Evolutionary conservation across 2,888 invertebrate species (phyloP).

Genomic region (Monopis laevigella): DNA sequence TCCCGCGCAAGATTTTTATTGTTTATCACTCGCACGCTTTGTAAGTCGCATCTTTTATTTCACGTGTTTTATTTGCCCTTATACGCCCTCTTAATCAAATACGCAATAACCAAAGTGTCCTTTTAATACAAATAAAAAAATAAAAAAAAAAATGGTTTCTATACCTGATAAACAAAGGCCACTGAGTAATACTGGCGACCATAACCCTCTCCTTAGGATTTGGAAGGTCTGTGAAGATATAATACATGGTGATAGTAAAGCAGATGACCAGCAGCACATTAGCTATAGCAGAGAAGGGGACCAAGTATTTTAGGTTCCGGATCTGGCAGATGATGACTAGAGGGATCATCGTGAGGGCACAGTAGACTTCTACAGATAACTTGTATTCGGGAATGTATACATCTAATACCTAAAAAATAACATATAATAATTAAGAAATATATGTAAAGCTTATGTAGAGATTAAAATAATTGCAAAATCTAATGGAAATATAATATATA

Average conservation of each 20-base stretch:
- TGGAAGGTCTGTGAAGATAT: constrained; percentile 71
- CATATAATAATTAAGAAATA: too few relatives aligned
- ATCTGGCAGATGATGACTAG: constrained; percentile 77
- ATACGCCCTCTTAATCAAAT: too few relatives aligned
- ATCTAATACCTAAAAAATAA: constrained; percentile 56
- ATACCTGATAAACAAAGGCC: constrained; percentile 88
- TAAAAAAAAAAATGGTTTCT: too few relatives aligned
- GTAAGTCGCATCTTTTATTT: too few relatives aligned
- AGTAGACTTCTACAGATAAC: constrained; percentile 70
- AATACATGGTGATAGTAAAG: constrained; percentile 83
- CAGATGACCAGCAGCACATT: constrained; percentile 82
- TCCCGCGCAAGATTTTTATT: too few relatives aligned
- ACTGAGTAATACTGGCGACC: constrained; percentile 60
- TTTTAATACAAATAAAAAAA: too few relatives aligned
- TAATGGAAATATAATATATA: too few relatives aligned
- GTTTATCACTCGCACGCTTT: too few relatives aligned
- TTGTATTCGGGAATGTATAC: constrained; percentile 45
- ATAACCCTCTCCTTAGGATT: constrained; percentile 43
- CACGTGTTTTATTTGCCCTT: too few relatives aligned
- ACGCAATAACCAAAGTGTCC: too few relatives aligned
- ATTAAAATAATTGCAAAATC: too few relatives aligned
- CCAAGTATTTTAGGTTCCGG: constrained; percentile 81
- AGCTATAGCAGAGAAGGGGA: constrained; percentile 89
- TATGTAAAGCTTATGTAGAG: too few relatives aligned
- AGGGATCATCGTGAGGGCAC: constrained; percentile 73